Conservation (phyloP, 2,797 vertebrate genomes). For the Chaetodon trifasciatus region DNA sequence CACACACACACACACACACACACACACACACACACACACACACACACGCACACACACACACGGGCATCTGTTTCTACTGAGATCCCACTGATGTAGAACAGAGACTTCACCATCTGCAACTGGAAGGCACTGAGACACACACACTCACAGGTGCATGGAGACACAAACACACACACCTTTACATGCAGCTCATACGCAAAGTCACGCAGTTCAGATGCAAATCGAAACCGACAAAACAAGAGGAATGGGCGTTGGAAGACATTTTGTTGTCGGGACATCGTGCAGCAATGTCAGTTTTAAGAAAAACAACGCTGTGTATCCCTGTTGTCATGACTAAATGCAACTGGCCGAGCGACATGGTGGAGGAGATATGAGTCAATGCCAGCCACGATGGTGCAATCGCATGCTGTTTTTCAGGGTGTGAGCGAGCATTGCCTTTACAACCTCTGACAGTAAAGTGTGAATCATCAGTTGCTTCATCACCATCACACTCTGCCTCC, state of each 20-base stretch:
- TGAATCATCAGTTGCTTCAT: constrained; percentile 82
- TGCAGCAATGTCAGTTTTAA: constrained; percentile 7
- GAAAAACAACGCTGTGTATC: background rate
- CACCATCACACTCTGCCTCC: constrained; percentile 70
- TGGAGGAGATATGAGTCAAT: constrained; percentile 63
- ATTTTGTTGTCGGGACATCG: background rate
- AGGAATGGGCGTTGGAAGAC: background rate
- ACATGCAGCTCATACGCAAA: constrained; percentile 4
- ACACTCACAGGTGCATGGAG: constrained; percentile 17
- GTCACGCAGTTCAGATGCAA: constrained; percentile 5
- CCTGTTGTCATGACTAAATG: constrained; percentile 50
- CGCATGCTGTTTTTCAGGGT: constrained; percentile 51
- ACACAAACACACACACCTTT: background rate
- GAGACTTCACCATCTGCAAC: constrained; percentile 67
- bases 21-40: too few relatives aligned
- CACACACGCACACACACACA: constrained; percentile 41
- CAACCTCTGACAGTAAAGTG: constrained; percentile 80
- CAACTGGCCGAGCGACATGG: constrained; percentile 33
- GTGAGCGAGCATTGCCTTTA: constrained; percentile 70
- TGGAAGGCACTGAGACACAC: constrained; percentile 18
- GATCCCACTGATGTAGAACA: constrained; percentile 64
- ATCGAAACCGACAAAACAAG: constrained; percentile 13
- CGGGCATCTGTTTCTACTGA: constrained; percentile 66
- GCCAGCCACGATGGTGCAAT: constrained; percentile 35
- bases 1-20: too few relatives aligned